These are phyloP conservation scores for Carpatolechia fugitivella DNA, from an alignment of 2,888 invertebrate genomes.

Conservation along the genomic window DNA sequence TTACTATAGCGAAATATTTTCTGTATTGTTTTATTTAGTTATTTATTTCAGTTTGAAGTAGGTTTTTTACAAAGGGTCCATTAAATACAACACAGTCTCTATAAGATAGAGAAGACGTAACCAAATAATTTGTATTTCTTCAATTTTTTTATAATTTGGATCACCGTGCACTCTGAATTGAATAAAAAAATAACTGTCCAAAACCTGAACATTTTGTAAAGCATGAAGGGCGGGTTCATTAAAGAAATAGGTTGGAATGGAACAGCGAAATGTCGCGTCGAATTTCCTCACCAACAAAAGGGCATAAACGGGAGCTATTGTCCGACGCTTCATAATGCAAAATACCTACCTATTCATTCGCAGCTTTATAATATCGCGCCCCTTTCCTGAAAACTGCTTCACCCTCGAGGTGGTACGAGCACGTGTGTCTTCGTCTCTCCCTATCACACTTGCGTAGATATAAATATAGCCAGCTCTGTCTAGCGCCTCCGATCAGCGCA, in stretches of 20 bases:
- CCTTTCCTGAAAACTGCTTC: conserved; percentile 65
- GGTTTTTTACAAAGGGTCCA: no score
- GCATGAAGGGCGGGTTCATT: conserved; percentile 42
- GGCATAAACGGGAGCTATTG: conserved; percentile 55
- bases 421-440: conserved; percentile 59
- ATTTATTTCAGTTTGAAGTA: no score
- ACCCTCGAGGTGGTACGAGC: conserved; percentile 58
- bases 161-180: no score
- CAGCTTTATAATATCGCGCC: conserved; percentile 67
- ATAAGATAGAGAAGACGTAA: no score
- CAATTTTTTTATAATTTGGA: no score
- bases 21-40: no score
- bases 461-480: conserved; percentile 39
- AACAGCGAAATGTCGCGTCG: conserved; percentile 44
- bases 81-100: no score
- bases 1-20: no score
- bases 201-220: not conserved
- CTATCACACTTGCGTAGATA: conserved; percentile 30
- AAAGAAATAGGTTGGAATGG: conserved; percentile 39
- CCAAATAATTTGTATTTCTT: no score
- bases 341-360: conserved; percentile 65
- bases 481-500: conserved; percentile 61
- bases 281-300: conserved; percentile 52
- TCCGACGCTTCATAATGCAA: conserved; percentile 58
- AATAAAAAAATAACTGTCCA: not conserved